phyloP scores from a whole-genome alignment of 2,888 invertebrate species.

The Agrilus cyanescens region DNA sequence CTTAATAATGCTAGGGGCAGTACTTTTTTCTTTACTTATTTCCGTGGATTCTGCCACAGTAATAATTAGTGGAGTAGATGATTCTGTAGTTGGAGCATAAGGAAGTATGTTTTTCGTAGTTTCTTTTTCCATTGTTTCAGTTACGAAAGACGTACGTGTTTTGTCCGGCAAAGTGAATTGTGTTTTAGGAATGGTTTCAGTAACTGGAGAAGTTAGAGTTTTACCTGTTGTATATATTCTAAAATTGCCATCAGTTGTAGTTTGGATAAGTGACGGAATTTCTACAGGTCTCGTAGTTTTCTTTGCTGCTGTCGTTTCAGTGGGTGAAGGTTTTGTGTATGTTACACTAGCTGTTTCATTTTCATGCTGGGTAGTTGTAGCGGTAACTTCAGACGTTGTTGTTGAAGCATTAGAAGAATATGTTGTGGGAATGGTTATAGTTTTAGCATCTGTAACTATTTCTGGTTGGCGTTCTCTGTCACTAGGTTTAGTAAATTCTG shows the following conservation, averaged over 20 bases:
- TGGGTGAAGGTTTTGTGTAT: neutral
- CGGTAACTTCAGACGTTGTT: no score
- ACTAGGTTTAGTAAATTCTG: no score
- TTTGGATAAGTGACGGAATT: neutral
- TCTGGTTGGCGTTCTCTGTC: neutral
- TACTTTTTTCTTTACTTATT: no score
- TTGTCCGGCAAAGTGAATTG: neutral
- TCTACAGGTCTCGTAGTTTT: slow-evolving; percentile 2
- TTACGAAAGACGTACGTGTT: neutral
- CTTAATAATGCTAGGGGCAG: no score
- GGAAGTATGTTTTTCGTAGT: neutral
- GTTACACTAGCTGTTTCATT: neutral
- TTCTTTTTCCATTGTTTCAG: neutral
- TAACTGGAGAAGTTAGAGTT: slow-evolving; percentile 18
- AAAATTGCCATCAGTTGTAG: neutral
- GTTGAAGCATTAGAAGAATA: no score
- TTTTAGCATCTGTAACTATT: neutral
- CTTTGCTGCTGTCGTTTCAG: neutral
- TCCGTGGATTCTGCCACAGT: no score
- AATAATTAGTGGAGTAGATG: slow-evolving; percentile 21
- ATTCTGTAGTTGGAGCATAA: slow-evolving; percentile 37
- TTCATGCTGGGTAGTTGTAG: no score
- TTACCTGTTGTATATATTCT: slow-evolving; percentile 1
- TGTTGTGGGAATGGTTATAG: neutral
- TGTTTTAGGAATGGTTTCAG: slow-evolving; percentile 34